Evolutionary conservation across 2,888 invertebrate genomes (phyloP), one percentile per base, ranked within the genome.

Genomic region (Cotesia congregata): DNA sequence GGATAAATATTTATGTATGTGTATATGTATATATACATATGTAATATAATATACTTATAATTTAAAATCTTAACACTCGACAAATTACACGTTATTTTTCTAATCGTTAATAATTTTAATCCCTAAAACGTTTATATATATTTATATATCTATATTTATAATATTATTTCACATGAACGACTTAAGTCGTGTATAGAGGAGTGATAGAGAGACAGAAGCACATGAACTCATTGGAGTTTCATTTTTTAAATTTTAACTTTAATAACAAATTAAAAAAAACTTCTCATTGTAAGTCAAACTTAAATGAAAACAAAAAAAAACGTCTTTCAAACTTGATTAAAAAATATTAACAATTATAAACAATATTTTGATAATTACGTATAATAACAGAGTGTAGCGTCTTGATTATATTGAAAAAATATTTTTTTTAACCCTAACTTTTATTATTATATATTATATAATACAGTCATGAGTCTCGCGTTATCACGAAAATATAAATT

Each of bases 391-490:
- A 50, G 50, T 50, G 12, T 50, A 50, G 50, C 50, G 50, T 50
- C 50, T 50, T 50, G 50, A 50, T 50, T 50, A 50, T 50, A 50
- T 50, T 50, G 50, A 12, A 50, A 50, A 50, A 12, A 50, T 50
- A 50, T 50, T 50, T 50, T 50, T 50, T 78, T 78, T 81, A 80
- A 83, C 74, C 76, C 85, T 86, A 88, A 80, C 3, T 50, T 50
- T 12, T 50, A 12, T 50, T 4, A 50, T 50, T 50, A 62, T 88
- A 88, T 4, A 50, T 50, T 50, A 62, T 88, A 88, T 88, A 85
- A 85, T 88, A 88, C 88, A 88, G 83, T 86, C 84, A 83, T 84
- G 84, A 84, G 82, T 83, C 83, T 86, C 82, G 79, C 78, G 84
- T 61, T 77, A 84, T 85, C 83, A 85, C 84, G 83, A 85, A 85